These are phyloP conservation scores for Hydrochoerus hydrochaeris DNA, from an alignment of 2,113 vertebrate genomes.

Conservation along the genomic window DNA sequence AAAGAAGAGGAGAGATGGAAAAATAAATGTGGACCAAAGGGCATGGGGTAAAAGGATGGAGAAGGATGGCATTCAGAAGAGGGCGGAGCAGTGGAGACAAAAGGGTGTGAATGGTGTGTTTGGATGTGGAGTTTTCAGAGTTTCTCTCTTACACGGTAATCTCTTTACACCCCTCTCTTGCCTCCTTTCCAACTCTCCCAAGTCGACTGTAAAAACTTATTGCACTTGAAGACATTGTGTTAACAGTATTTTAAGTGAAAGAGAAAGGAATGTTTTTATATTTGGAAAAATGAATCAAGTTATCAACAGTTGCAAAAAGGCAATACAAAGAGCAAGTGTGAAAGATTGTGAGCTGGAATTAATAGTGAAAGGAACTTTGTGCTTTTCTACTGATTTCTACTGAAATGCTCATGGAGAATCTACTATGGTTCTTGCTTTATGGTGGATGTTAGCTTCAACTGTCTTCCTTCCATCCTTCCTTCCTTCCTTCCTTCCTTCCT, in stretches of 20 bases:
- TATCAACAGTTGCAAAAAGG: neutral
- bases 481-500: neutral
- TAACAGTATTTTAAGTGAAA: neutral
- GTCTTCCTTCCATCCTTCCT: neutral
- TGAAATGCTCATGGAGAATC: neutral
- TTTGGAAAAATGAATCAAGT: neutral
- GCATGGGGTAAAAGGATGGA: no score
- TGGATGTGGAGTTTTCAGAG: no score
- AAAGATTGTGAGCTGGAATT: neutral
- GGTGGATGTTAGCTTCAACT: neutral
- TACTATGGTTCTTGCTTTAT: neutral
- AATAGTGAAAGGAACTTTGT: neutral
- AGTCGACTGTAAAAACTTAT: neutral
- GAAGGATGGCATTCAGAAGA: no score
- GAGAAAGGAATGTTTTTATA: neutral
- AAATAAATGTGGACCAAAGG: neutral
- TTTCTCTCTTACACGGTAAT: neutral
- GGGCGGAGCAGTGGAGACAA: rapidly evolving
- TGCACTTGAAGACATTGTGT: neutral
- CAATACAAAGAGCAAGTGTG: neutral
- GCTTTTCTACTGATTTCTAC: neutral
- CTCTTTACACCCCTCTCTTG: neutral
- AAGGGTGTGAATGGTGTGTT: no score
- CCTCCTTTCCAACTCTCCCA: neutral
- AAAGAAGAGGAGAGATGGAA: neutral